Evolutionary conservation across 2,113 vertebrate genomes (phyloP), one percentile per base, ranked within the genome.

Genomic region (cat (Felis catus)): DNA sequence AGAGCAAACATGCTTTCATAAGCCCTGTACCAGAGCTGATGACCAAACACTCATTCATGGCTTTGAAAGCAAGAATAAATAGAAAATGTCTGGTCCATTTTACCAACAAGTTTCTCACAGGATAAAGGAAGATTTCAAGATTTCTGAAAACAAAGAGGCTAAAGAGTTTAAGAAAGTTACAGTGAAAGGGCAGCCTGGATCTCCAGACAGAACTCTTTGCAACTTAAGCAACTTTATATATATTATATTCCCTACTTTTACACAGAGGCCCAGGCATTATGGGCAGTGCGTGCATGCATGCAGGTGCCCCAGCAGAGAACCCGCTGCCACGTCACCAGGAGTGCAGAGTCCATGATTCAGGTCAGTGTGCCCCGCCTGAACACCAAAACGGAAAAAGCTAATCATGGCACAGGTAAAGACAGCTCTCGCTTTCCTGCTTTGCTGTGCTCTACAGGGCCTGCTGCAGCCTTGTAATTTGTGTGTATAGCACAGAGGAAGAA

Each of bases 221-320:
- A 36, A 14, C 4, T 12, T 36, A 33, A 33, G 68, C 45, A 16
- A 39, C 39, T 78, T 18, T 18, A 10, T 29, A 33, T 23, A 8
- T 11, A 51, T 1, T 13, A 11, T 1, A 18, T 23, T 33, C 5
- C n/a, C 41, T 41, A 66, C 39, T 9, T 45, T 39, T 61, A 55
- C 36, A 71, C 1, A 68, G 58, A 19, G 27, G 91, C 41, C 39
- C 1, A 0, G 2, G 45, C 0, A 0, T 19, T 14, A 16, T 1
- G 15, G 23, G 39, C 5, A 18, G 45, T 4, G 4, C 0, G 25
- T 21, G 19, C 10, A 31, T 0, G 7, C 7, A 1, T 0, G 10
- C 63, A 51, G 12, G 0, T 4, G 66, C 73, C 63, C 45, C 70
- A 4, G 86, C 1, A 0, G 36, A 92, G 9, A 36, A 23, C 41